Conservation (phyloP, 2,888 invertebrate species). For the Lysandra coridon region DNA sequence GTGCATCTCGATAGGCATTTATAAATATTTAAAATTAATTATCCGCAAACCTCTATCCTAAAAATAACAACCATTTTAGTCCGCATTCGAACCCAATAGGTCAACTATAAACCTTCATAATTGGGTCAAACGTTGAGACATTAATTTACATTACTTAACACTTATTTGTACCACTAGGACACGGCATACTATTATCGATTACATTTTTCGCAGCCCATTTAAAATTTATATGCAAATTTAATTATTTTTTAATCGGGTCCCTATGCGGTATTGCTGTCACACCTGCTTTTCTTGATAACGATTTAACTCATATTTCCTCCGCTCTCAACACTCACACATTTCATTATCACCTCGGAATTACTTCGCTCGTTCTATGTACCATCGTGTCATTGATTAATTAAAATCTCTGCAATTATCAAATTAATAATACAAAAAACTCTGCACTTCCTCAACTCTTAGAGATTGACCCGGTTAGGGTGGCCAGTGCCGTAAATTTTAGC, state of each 20-base stretch:
- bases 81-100: slow-evolving; percentile 75
- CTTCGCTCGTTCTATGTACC: slow-evolving; percentile 53
- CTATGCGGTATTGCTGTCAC: slow-evolving; percentile 68
- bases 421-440: slow-evolving; percentile 55
- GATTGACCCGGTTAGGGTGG: slow-evolving; percentile 63
- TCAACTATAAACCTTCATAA: slow-evolving; percentile 73
- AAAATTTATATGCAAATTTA: slow-evolving; percentile 42
- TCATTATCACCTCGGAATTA: slow-evolving; percentile 53
- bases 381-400: slow-evolving; percentile 57
- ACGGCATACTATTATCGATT: not conserved
- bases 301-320: slow-evolving; percentile 52
- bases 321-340: slow-evolving; percentile 57
- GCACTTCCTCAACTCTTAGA: slow-evolving; percentile 60
- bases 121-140: slow-evolving; percentile 75
- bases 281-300: slow-evolving; percentile 56
- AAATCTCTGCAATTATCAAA: slow-evolving; percentile 63
- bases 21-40: slow-evolving; percentile 70
- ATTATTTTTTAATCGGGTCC: slow-evolving; percentile 50
- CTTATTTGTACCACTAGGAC: slow-evolving; percentile 40
- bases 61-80: slow-evolving; percentile 75
- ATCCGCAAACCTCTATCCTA: slow-evolving; percentile 78
- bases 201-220: slow-evolving; percentile 20
- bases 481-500: slow-evolving; percentile 48
- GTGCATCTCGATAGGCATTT: slow-evolving; percentile 62
- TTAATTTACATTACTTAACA: slow-evolving; percentile 41